Conservation (phyloP, 2,797 vertebrate species). For the Enteromius paludinosus region DNA sequence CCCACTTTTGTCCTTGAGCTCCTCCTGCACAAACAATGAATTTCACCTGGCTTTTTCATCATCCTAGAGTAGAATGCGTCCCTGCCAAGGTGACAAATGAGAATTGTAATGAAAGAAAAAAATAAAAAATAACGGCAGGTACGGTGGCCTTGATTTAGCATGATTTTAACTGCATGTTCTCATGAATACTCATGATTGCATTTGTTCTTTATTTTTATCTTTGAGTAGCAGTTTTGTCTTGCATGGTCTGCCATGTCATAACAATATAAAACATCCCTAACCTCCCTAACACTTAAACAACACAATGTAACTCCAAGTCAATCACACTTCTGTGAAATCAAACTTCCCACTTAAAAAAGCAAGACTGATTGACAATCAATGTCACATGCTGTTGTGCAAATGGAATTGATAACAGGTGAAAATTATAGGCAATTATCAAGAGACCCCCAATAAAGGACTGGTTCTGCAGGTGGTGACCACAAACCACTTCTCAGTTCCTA, state of each 20-base stretch:
- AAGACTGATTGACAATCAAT: no score
- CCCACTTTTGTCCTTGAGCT: conserved; percentile 49
- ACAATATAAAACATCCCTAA: neutral
- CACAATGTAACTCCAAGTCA: no score
- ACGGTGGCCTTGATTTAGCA: neutral
- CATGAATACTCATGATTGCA: conserved; percentile 22
- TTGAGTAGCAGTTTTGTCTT: conserved; percentile 10
- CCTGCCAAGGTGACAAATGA: conserved; percentile 40
- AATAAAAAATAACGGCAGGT: conserved; percentile 12
- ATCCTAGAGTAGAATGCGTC: conserved; percentile 18
- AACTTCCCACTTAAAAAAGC: no score
- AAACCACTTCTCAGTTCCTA: no score
- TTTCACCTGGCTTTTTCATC: conserved; percentile 46
- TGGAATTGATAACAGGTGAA: no score
- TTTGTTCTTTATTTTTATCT: conserved; percentile 23
- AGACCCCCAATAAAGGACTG: no score
- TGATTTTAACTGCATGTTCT: conserved; percentile 32
- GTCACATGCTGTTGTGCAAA: no score
- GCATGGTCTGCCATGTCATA: neutral
- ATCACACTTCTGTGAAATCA: no score
- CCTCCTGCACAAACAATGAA: conserved; percentile 32
- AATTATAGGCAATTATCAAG: no score
- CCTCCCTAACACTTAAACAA: neutral
- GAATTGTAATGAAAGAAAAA: conserved; percentile 36
- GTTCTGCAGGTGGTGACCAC: no score